These are phyloP conservation scores for Dufourea novaeangliae DNA, from an alignment of 1,140 invertebrate species.

Conservation along the genomic window DNA sequence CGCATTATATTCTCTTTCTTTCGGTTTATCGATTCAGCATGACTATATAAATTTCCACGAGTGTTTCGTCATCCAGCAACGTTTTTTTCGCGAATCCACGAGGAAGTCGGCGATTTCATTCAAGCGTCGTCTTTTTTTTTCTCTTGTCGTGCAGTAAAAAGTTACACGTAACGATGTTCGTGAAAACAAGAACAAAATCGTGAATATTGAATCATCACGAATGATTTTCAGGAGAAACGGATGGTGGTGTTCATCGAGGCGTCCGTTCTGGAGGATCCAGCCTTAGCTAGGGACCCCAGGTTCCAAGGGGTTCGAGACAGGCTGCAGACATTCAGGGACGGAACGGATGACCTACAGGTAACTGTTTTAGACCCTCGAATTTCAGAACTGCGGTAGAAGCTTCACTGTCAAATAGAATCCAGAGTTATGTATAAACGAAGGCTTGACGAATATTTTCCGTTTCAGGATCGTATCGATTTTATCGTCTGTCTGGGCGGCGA, in stretches of 20 bases:
- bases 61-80: not conserved
- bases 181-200: too few species aligned
- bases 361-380: too few species aligned
- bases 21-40: constrained; percentile 2
- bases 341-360: constrained; percentile 89
- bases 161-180: too few species aligned
- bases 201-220: not conserved
- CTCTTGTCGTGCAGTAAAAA: too few species aligned
- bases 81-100: not conserved
- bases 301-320: constrained; percentile 90
- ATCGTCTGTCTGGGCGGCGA: constrained; percentile 98
- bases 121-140: too few species aligned
- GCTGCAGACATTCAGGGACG: constrained; percentile 95
- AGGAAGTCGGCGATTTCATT: too few species aligned
- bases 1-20: too few species aligned
- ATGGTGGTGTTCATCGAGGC: constrained; percentile 97
- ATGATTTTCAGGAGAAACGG: constrained; percentile 88
- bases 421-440: too few species aligned
- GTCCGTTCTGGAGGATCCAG: constrained; percentile 91
- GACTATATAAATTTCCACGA: not conserved
- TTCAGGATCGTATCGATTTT: constrained; percentile 94
- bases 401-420: too few species aligned
- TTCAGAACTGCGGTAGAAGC: too few species aligned
- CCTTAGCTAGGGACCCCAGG: constrained; percentile 86
- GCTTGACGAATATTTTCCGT: not conserved